phyloP scores from a whole-genome alignment of 2,113 vertebrate genomes.

The Pachypanchax playfairii region DNA sequence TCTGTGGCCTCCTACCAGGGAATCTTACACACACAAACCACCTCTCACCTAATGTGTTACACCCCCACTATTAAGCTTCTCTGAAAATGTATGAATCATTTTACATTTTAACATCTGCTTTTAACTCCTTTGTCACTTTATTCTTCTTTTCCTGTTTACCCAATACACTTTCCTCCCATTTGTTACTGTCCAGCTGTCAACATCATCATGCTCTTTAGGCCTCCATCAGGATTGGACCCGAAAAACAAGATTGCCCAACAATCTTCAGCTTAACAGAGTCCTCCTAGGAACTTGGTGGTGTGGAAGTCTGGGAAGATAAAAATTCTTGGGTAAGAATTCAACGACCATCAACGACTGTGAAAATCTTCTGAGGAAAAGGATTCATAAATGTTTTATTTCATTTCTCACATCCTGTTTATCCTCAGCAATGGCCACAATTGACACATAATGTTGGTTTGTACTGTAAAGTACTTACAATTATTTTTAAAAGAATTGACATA shows the following conservation, averaged over 20 bases:
- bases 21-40: constrained; percentile 33
- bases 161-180: not conserved
- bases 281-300: constrained; percentile 17
- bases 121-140: constrained; percentile 12
- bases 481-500: not conserved
- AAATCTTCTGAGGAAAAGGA: not conserved
- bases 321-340: constrained; percentile 11
- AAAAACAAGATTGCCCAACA: constrained; percentile 51
- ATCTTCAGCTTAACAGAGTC: constrained; percentile 48
- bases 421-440: not conserved
- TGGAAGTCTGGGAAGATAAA: constrained; percentile 5
- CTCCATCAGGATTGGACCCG: constrained; percentile 33
- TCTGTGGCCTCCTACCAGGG: constrained; percentile 69
- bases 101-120: constrained; percentile 34
- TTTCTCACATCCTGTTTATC: constrained; percentile 2
- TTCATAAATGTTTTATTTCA: not conserved
- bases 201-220: constrained; percentile 23
- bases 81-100: constrained; percentile 29
- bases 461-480: not conserved
- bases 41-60: constrained; percentile 3
- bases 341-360: constrained; percentile 2
- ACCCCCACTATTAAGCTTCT: constrained; percentile 24
- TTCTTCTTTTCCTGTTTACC: constrained; percentile 10
- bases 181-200: constrained; percentile 2
- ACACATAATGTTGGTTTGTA: not conserved